These are phyloP conservation scores for Pangasianodon hypophthalmus DNA, from an alignment of 2,113 vertebrate genomes.

Conservation along the genomic window DNA sequence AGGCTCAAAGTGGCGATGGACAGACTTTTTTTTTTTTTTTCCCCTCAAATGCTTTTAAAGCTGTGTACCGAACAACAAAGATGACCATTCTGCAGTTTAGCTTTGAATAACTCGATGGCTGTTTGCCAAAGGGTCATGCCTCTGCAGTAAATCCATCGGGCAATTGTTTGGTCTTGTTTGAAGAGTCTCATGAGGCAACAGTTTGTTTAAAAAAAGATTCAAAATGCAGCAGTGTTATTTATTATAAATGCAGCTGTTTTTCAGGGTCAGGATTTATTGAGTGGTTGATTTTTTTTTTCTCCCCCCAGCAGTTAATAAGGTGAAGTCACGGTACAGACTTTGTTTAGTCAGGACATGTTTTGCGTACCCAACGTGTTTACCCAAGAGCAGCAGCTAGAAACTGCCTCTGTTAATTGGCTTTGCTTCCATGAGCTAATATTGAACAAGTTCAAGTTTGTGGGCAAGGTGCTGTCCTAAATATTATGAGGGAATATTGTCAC, in stretches of 20 bases:
- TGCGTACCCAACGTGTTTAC: not conserved
- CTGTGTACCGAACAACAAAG: slow-evolving; percentile 45
- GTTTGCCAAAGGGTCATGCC: slow-evolving; percentile 38
- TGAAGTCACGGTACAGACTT: not conserved
- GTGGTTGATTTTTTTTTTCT: not conserved
- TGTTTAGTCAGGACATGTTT: not conserved
- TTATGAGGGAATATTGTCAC: not conserved
- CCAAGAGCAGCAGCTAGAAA: not conserved
- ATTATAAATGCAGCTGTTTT: not conserved
- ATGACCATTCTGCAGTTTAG: slow-evolving; percentile 46
- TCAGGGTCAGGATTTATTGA: not conserved
- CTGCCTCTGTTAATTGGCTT: slow-evolving; percentile 24
- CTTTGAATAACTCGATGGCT: slow-evolving; percentile 38
- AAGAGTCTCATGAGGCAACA: not conserved
- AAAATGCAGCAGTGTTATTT: not conserved
- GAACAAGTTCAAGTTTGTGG: not conserved
- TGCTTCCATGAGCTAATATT: slow-evolving; percentile 35
- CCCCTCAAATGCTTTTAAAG: not conserved
- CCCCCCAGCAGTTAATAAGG: not conserved
- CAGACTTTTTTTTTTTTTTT: too few relatives aligned
- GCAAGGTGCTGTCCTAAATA: not conserved
- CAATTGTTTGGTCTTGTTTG: slow-evolving; percentile 28
- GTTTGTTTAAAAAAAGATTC: slow-evolving; percentile 16
- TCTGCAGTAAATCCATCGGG: slow-evolving; percentile 20
- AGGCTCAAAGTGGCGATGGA: not conserved